Evolutionary conservation across 2,113 vertebrate genomes (phyloP).

Genomic region (Pachypanchax playfairii): DNA sequence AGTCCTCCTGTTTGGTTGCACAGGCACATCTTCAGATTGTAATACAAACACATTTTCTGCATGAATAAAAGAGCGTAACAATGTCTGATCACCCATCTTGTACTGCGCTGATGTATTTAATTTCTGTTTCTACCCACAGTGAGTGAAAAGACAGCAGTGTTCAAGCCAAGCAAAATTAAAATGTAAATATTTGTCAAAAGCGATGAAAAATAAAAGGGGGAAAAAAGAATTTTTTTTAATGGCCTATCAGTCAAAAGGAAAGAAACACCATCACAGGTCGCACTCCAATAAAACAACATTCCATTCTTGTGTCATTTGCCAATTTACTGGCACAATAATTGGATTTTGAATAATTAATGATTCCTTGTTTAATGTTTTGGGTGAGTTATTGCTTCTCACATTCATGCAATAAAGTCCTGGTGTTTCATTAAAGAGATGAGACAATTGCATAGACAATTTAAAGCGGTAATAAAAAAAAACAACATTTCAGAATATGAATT

Average conservation of each 20-base stretch:
- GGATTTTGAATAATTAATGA: slow-evolving; percentile 1
- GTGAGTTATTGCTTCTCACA: background rate
- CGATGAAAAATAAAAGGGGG: no score
- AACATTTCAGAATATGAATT: background rate
- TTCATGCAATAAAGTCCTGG: no score
- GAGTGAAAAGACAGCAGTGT: no score
- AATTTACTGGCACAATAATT: background rate
- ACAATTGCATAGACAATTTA: background rate
- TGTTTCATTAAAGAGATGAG: background rate
- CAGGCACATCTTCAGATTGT: background rate
- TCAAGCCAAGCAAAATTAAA: no score
- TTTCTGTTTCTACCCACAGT: no score
- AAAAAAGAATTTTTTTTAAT: no score
- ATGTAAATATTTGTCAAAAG: no score
- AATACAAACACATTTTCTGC: no score
- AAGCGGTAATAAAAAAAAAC: background rate
- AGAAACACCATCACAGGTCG: background rate
- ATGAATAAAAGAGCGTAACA: no score
- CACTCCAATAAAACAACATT: background rate
- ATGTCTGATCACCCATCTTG: no score
- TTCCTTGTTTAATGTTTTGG: slow-evolving; percentile 2
- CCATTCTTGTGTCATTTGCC: background rate
- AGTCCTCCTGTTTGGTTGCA: background rate
- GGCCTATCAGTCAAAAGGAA: background rate
- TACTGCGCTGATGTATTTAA: no score